Percentiles rank a stretch among this genome's conserved stretches.
phyloP scores from a whole-genome alignment of 1,140 invertebrate species.

The Trichoplusia ni region DNA sequence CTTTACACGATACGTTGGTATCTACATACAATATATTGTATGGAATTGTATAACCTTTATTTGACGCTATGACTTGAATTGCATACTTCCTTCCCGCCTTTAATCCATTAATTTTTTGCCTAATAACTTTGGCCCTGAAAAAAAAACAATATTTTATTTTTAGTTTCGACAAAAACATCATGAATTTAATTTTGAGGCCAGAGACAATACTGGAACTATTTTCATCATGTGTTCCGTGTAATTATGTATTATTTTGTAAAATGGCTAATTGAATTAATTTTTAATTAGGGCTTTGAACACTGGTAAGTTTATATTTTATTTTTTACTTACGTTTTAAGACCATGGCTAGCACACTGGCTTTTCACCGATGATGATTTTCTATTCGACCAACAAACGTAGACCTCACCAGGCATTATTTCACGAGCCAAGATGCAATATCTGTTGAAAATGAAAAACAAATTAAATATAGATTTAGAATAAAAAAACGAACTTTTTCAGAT shows the following conservation, averaged over 20 bases:
- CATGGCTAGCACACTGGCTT: constrained; percentile 56
- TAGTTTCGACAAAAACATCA: no score
- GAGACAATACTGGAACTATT: no score
- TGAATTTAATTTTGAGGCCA: no score
- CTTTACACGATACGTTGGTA: constrained; percentile 64
- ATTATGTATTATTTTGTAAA: no score
- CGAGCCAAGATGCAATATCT: constrained; percentile 66
- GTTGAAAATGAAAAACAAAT: constrained; percentile 29
- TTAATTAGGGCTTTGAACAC: no score
- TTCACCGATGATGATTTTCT: constrained; percentile 45
- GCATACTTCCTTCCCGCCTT: constrained; percentile 67
- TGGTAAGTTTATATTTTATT: no score
- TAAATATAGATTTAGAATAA: no score
- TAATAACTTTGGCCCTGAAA: constrained; percentile 65
- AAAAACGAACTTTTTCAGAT: no score
- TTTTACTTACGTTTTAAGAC: constrained; percentile 49
- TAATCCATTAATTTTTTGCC: constrained; percentile 62
- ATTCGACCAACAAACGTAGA: constrained; percentile 41
- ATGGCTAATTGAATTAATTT: no score
- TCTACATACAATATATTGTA: constrained; percentile 68
- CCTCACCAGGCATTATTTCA: constrained; percentile 51
- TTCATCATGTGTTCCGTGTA: no score
- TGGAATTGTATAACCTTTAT: constrained; percentile 62
- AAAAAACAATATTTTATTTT: no score
- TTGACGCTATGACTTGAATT: constrained; percentile 65